phyloP scores from a whole-genome alignment of 2,113 vertebrate genomes.

The Clinocottus analis region DNA sequence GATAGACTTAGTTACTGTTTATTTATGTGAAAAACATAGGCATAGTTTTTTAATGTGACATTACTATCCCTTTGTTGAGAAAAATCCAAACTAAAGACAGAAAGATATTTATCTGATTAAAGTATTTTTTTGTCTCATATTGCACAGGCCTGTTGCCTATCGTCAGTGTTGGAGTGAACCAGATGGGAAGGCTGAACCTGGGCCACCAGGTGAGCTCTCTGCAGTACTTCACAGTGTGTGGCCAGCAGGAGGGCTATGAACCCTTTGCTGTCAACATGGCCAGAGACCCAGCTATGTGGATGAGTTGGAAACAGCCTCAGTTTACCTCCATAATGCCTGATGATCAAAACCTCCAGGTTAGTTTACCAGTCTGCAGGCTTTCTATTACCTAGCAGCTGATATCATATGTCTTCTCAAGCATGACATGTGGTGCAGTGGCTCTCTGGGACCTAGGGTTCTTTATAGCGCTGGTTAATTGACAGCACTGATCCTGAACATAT shows the following conservation, averaged over 20 bases:
- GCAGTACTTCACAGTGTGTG: slow-evolving; percentile 91
- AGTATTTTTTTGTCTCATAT: not conserved
- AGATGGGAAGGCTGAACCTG: slow-evolving; percentile 92
- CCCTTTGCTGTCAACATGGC: slow-evolving; percentile 94
- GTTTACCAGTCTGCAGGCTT: not conserved
- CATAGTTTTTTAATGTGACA: not conserved
- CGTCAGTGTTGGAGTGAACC: slow-evolving; percentile 90
- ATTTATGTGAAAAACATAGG: not conserved
- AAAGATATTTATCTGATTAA: not conserved
- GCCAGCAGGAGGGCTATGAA: slow-evolving; percentile 93
- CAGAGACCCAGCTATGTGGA: slow-evolving; percentile 91
- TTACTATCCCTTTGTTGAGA: not conserved
- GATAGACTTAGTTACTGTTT: not conserved
- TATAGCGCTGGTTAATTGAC: slow-evolving; percentile 1
- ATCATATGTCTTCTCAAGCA: not conserved
- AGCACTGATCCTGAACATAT: slow-evolving; percentile 21
- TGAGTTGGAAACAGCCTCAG: slow-evolving; percentile 92
- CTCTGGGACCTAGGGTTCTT: not conserved
- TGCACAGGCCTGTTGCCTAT: slow-evolving; percentile 90
- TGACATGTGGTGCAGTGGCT: not conserved
- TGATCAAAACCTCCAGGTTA: slow-evolving; percentile 89
- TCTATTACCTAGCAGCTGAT: not conserved
- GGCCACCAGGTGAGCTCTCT: slow-evolving; percentile 89
- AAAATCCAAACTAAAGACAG: not conserved
- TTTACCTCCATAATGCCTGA: slow-evolving; percentile 88